Conservation (phyloP, 2,797 vertebrate genomes). For the Sebastes diploproa region DNA sequence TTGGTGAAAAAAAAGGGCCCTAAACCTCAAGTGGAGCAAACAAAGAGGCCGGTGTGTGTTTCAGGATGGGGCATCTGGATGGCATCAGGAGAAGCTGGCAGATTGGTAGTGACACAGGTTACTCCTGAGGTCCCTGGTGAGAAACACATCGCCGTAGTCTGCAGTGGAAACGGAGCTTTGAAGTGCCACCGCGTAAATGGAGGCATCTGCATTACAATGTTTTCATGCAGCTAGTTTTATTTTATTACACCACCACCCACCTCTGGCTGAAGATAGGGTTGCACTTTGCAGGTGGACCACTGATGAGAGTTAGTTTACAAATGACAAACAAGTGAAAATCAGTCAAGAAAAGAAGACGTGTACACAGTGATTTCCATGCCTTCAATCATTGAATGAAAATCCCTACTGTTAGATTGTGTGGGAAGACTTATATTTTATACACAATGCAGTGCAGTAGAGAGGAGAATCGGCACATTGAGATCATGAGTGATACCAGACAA, state of each 20-base stretch:
- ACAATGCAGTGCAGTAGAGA: not conserved
- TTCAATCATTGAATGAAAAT: not conserved
- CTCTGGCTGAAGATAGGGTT: conserved; percentile 15
- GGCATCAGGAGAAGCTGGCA: conserved; percentile 85
- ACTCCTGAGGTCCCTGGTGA: conserved; percentile 88
- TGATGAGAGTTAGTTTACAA: not conserved
- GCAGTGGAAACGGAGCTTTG: conserved; percentile 66
- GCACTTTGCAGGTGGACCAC: conserved; percentile 32
- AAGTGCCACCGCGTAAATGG: conserved; percentile 69
- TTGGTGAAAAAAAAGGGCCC: conserved; percentile 40
- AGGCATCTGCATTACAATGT: conserved; percentile 25
- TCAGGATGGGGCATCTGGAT: conserved; percentile 89
- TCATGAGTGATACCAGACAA: not conserved
- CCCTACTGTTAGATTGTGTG: not conserved
- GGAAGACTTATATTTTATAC: not conserved
- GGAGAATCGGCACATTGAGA: not conserved
- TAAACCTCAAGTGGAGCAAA: conserved; percentile 82
- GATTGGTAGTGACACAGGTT: conserved; percentile 93
- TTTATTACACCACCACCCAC: conserved; percentile 9
- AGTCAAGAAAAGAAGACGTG: not conserved
- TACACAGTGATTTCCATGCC: not conserved
- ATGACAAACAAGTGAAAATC: conserved; percentile 24
- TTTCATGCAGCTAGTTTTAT: conserved; percentile 16
- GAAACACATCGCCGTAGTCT: conserved; percentile 77
- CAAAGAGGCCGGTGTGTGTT: conserved; percentile 95